Percentiles rank a stretch among this genome's conserved stretches.
Conservation (phyloP, 2,888 invertebrate species). For the Aspidiotus destructor region DNA sequence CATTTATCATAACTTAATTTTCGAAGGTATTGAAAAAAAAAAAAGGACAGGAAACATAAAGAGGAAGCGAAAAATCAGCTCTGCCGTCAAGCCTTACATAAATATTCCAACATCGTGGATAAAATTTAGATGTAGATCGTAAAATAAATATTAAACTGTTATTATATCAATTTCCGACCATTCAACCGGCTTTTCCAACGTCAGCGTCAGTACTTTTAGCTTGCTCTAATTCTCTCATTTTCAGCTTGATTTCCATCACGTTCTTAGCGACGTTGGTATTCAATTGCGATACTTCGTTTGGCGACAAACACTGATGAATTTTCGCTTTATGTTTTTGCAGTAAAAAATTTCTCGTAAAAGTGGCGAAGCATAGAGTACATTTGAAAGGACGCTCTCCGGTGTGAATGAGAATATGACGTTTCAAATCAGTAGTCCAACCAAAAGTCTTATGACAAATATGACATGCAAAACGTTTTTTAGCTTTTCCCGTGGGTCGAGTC, state of each 20-base stretch:
- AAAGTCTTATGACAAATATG: conserved; percentile 42
- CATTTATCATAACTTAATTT: not conserved
- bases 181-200: too few relatives aligned
- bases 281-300: conserved; percentile 34
- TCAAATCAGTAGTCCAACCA: conserved; percentile 44
- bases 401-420: conserved; percentile 43
- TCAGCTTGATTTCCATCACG: conserved; percentile 34
- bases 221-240: conserved; percentile 34
- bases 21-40: too few relatives aligned
- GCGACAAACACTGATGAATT: conserved; percentile 39
- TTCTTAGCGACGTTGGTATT: conserved; percentile 33
- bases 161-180: too few relatives aligned
- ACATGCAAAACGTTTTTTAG: conserved; percentile 40
- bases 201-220: conserved; percentile 6
- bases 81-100: not conserved
- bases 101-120: not conserved
- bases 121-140: too few relatives aligned
- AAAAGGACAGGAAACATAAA: too few relatives aligned
- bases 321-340: conserved; percentile 43
- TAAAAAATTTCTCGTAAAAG: conserved; percentile 43
- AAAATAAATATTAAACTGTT: too few relatives aligned
- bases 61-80: too few relatives aligned
- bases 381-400: conserved; percentile 44
- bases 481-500: conserved; percentile 34
- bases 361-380: conserved; percentile 42